phyloP scores from a whole-genome alignment of 2,797 vertebrate species.

The Mionectes olivaceus region DNA sequence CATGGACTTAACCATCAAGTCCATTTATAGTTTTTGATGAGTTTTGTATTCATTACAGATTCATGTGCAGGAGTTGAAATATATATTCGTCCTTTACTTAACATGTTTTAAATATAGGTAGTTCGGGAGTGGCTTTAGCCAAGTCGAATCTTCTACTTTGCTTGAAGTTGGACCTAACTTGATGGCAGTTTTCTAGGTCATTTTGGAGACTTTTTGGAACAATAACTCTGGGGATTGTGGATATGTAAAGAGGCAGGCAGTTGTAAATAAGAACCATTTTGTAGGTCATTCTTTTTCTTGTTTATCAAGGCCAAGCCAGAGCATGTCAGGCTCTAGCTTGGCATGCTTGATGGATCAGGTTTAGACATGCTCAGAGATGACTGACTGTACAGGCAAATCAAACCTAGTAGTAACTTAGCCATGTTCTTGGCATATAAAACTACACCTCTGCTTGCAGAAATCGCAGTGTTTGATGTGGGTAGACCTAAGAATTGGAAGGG shows the following conservation, averaged over 20 bases:
- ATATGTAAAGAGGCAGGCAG: neutral
- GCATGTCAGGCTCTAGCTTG: neutral
- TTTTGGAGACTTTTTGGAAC: neutral
- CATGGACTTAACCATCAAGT: neutral
- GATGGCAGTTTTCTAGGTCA: neutral
- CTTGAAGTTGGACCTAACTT: neutral
- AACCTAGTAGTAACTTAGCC: neutral
- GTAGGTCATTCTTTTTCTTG: rapidly evolving
- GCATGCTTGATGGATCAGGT: neutral
- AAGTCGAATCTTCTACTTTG: neutral
- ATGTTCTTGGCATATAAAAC: neutral
- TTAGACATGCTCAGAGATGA: neutral
- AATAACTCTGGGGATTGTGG: neutral
- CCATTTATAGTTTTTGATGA: neutral
- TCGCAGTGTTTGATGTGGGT: rapidly evolving
- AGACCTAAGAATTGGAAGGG: neutral
- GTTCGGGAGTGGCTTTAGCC: neutral
- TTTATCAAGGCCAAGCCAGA: neutral
- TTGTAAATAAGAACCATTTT: neutral
- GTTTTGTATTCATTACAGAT: neutral
- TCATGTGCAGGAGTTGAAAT: neutral
- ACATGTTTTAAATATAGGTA: neutral
- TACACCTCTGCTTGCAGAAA: neutral
- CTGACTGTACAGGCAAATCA: neutral
- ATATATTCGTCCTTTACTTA: neutral